phyloP scores from a whole-genome alignment of 2,113 vertebrate species.

The Turnix velox region DNA sequence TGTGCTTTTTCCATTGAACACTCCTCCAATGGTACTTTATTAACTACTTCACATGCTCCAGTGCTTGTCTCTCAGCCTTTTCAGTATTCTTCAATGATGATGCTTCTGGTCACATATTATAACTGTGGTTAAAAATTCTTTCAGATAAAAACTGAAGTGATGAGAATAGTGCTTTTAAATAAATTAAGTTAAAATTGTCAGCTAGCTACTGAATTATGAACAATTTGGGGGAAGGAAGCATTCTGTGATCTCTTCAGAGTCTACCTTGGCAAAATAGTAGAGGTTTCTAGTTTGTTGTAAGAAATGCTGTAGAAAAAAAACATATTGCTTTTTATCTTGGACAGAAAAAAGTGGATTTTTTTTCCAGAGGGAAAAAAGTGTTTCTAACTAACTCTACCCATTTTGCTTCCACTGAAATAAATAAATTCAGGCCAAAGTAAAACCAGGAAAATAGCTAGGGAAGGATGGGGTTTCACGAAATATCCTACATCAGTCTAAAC shows the following conservation, averaged over 20 bases:
- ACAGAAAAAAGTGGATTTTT: neutral
- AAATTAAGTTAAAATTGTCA: neutral
- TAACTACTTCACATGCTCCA: neutral
- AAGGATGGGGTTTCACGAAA: neutral
- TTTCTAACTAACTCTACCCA: neutral
- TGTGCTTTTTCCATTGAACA: neutral
- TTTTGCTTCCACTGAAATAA: neutral
- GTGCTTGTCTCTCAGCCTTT: neutral
- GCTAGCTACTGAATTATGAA: neutral
- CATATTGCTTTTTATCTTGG: neutral
- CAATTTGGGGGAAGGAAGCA: neutral
- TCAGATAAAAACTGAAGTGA: neutral
- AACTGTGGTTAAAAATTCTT: neutral
- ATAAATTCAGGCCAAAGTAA: neutral
- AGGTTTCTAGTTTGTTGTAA: neutral
- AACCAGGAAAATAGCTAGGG: neutral
- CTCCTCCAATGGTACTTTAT: neutral
- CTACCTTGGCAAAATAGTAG: neutral
- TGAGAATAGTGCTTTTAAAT: neutral
- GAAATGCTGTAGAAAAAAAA: neutral
- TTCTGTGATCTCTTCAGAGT: neutral
- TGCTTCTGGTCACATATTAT: neutral
- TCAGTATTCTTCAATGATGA: neutral
- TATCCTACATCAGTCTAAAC: neutral
- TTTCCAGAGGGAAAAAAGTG: neutral